Evolutionary conservation across 2,888 invertebrate species (phyloP).

Genomic region (Lasioglossum vierecki): DNA sequence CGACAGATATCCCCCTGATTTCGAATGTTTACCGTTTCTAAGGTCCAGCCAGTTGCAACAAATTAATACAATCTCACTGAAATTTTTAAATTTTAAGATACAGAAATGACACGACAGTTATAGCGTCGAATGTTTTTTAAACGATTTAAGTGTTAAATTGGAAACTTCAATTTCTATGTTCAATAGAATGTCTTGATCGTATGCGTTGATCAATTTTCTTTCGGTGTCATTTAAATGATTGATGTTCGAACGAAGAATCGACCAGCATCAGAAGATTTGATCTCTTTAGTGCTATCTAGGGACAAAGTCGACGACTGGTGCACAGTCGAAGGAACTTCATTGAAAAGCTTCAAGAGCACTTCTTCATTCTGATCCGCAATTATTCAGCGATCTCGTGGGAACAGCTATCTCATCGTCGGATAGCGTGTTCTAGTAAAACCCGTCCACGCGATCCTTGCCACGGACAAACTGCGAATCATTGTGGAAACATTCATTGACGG

Average conservation of each 20-base stretch:
- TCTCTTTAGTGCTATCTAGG: constrained; percentile 17
- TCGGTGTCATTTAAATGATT: not conserved
- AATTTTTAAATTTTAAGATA: too few species aligned
- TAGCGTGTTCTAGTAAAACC: constrained; percentile 30
- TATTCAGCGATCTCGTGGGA: constrained; percentile 39
- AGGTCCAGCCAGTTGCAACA: not conserved
- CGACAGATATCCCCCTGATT: not conserved
- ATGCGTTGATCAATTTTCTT: not conserved
- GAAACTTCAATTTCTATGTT: not conserved
- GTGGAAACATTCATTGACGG: not conserved
- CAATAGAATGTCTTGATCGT: not conserved
- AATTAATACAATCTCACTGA: not conserved
- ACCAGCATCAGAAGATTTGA: constrained; percentile 15
- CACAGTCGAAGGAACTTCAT: not conserved
- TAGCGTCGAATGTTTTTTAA: not conserved
- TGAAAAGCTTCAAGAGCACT: constrained; percentile 19
- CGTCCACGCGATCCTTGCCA: not conserved
- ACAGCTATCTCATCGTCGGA: constrained; percentile 18
- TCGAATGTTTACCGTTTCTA: not conserved
- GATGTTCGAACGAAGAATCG: not conserved
- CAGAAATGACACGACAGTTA: too few species aligned
- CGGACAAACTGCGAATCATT: not conserved
- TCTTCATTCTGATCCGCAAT: constrained; percentile 30
- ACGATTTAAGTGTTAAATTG: not conserved
- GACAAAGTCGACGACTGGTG: constrained; percentile 14